phyloP scores from a whole-genome alignment of 2,888 invertebrate species.

The Lycia hirtaria region DNA sequence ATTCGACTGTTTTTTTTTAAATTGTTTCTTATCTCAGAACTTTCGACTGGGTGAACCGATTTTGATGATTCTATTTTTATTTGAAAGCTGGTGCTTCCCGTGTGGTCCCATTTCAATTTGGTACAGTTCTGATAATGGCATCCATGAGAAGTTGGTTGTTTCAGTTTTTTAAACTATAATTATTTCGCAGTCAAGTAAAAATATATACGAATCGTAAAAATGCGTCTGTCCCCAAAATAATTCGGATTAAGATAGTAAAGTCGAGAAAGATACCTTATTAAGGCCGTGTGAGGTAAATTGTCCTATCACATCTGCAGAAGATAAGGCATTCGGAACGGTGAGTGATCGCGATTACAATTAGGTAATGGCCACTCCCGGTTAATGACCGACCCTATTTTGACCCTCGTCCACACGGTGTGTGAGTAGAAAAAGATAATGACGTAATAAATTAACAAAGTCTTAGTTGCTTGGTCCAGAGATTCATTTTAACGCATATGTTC shows the following conservation, averaged over 20 bases:
- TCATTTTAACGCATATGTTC: too few relatives aligned
- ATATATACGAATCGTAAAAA: conserved; percentile 1
- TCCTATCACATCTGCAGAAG: conserved; percentile 11
- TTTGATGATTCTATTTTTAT: too few relatives aligned
- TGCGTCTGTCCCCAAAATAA: background rate
- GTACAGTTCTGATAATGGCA: too few relatives aligned
- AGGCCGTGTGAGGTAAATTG: conserved; percentile 10
- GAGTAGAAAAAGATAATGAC: conserved; percentile 1
- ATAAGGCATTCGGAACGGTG: conserved; percentile 10
- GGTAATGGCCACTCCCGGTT: conserved; percentile 4
- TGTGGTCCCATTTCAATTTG: too few relatives aligned
- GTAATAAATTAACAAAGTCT: background rate
- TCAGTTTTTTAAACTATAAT: too few relatives aligned
- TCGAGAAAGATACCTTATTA: conserved; percentile 5
- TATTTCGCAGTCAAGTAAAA: conserved; percentile 1
- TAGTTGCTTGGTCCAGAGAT: too few relatives aligned
- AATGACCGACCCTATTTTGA: conserved; percentile 20
- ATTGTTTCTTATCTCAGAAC: too few relatives aligned
- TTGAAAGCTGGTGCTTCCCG: too few relatives aligned
- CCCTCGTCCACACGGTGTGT: conserved; percentile 9
- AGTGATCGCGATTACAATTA: conserved; percentile 19
- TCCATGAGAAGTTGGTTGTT: too few relatives aligned
- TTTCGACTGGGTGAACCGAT: too few relatives aligned
- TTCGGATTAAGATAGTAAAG: background rate
- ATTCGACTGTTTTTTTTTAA: too few relatives aligned